A percentile compares a stretch with the other conserved stretches of the same genome.
These are phyloP conservation scores for Drosophila willistoni DNA, from an alignment of 1,140 invertebrate genomes.

Conservation along the genomic window DNA sequence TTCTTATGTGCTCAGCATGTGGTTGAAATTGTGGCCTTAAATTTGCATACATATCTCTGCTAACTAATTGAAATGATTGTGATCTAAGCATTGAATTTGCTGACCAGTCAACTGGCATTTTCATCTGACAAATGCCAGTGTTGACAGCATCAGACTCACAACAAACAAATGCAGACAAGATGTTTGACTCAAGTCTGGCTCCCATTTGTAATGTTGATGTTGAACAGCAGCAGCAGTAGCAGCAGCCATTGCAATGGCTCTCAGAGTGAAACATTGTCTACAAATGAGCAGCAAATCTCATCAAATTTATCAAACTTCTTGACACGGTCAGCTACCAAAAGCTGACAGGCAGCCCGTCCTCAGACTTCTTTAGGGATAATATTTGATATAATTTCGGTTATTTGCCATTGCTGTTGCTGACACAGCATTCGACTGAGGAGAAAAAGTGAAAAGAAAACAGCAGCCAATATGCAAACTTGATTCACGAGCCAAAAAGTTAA, in stretches of 20 bases:
- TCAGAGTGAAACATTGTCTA: slow-evolving; percentile 28
- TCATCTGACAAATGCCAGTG: background rate
- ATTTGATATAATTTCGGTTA: slow-evolving; percentile 56
- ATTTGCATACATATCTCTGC: slow-evolving; percentile 34
- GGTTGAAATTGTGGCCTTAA: slow-evolving; percentile 23
- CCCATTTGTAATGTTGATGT: slow-evolving; percentile 48
- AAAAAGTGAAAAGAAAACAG: background rate
- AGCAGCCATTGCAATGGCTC: slow-evolving; percentile 27
- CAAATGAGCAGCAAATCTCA: slow-evolving; percentile 56
- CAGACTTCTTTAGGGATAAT: slow-evolving; percentile 40
- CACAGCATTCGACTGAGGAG: slow-evolving; percentile 9
- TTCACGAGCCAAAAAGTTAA: slow-evolving; percentile 45
- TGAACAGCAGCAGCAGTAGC: slow-evolving; percentile 44
- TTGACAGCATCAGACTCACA: background rate
- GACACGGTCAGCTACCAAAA: slow-evolving; percentile 33
- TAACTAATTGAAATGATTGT: slow-evolving; percentile 48
- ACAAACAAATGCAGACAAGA: slow-evolving; percentile 31
- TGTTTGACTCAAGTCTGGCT: background rate
- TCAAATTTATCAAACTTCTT: slow-evolving; percentile 58
- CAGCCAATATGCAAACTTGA: slow-evolving; percentile 60
- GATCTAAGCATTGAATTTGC: slow-evolving; percentile 23
- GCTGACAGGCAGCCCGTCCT: background rate
- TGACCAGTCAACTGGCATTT: slow-evolving; percentile 20
- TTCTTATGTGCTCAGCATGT: slow-evolving; percentile 41
- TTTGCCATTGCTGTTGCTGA: slow-evolving; percentile 39